Conservation (phyloP, 1,140 invertebrate genomes). For the Drosophila nebulosa region DNA sequence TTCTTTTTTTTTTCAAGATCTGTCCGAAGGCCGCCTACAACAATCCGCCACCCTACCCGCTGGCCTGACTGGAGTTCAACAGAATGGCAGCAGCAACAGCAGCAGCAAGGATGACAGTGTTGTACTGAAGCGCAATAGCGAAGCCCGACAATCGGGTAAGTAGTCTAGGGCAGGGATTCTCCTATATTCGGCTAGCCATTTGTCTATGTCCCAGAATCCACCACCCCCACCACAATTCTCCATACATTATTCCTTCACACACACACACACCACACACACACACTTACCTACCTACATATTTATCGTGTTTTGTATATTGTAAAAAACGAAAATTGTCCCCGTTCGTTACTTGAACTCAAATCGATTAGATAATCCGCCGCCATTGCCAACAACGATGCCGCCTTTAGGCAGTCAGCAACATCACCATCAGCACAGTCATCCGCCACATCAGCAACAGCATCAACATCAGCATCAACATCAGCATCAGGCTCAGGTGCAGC, state of each 20-base stretch:
- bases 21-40: slow-evolving; percentile 52
- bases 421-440: slow-evolving; percentile 57
- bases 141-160: slow-evolving; percentile 76
- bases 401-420: slow-evolving; percentile 62
- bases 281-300: background rate
- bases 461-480: slow-evolving; percentile 43
- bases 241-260: slow-evolving; percentile 3
- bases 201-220: slow-evolving; percentile 10
- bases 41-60: slow-evolving; percentile 66
- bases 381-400: slow-evolving; percentile 80
- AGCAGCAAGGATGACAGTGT: slow-evolving; percentile 55
- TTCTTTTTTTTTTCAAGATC: slow-evolving; percentile 20
- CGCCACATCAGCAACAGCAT: slow-evolving; percentile 18
- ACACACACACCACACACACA: slow-evolving; percentile 18
- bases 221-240: slow-evolving; percentile 13
- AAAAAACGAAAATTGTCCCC: slow-evolving; percentile 38
- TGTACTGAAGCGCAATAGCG: slow-evolving; percentile 68
- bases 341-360: background rate
- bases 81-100: slow-evolving; percentile 68
- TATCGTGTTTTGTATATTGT: background rate
- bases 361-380: slow-evolving; percentile 78
- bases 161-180: slow-evolving; percentile 14
- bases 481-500: slow-evolving; percentile 71
- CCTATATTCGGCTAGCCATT: background rate
- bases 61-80: slow-evolving; percentile 50